Percentiles rank a stretch among this genome's conserved stretches.
Conservation (phyloP, 2,113 vertebrate genomes). For the Neotoma lepida region DNA sequence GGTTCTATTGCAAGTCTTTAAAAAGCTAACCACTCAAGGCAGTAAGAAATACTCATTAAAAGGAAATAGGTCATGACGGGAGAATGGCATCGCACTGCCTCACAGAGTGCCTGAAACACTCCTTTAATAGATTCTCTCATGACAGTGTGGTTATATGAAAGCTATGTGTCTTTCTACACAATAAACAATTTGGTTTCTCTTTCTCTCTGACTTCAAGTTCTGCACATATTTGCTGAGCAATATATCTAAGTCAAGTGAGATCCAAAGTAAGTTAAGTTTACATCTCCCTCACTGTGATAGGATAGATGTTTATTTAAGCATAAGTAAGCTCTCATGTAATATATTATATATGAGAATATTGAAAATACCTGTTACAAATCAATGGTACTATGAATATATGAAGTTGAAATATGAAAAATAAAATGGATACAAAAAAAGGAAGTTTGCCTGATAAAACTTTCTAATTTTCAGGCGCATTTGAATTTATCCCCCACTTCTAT, state of each 20-base stretch:
- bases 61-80: background rate
- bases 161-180: background rate
- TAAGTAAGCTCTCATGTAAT: background rate
- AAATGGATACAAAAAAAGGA: slow-evolving; percentile 33
- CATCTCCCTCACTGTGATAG: background rate
- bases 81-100: background rate
- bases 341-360: background rate
- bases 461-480: slow-evolving; percentile 28
- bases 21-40: background rate
- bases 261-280: background rate
- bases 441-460: slow-evolving; percentile 38
- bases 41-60: background rate
- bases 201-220: slow-evolving; percentile 39
- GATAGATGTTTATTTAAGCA: background rate
- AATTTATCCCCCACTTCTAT: background rate
- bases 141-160: background rate
- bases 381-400: background rate
- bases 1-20: background rate
- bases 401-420: slow-evolving; percentile 42
- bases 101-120: background rate
- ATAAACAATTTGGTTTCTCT: background rate
- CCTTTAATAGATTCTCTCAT: background rate
- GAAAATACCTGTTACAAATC: slow-evolving; percentile 13
- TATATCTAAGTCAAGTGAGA: background rate
- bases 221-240: slow-evolving; percentile 3